Conservation (phyloP, 1,140 invertebrate genomes). For the Zaprionus davidi region DNA sequence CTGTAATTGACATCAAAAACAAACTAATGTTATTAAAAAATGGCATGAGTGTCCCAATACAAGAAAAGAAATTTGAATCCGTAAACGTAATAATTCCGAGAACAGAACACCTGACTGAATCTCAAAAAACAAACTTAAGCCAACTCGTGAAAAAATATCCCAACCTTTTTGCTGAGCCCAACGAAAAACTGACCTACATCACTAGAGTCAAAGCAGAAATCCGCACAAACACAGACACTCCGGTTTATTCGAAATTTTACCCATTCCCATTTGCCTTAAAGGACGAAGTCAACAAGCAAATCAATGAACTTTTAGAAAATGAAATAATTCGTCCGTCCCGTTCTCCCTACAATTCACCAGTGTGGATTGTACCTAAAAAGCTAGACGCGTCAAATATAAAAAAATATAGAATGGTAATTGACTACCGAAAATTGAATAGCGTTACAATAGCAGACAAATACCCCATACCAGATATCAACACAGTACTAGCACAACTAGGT, state of each 20-base stretch:
- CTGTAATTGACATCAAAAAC: not conserved
- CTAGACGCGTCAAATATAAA: too few relatives aligned
- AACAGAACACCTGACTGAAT: not conserved
- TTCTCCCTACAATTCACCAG: too few relatives aligned
- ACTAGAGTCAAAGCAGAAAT: not conserved
- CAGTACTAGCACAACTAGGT: too few relatives aligned
- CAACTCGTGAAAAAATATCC: not conserved
- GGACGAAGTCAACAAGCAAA: not conserved
- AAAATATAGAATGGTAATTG: conserved; percentile 16
- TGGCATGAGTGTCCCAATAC: not conserved
- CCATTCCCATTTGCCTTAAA: not conserved
- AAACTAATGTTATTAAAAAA: not conserved
- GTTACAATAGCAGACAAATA: too few relatives aligned
- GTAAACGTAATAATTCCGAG: not conserved
- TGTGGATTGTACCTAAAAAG: too few relatives aligned
- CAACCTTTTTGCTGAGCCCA: not conserved
- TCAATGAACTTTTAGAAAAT: too few relatives aligned
- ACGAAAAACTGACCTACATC: conserved; percentile 1
- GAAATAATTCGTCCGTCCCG: too few relatives aligned
- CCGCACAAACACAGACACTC: not conserved
- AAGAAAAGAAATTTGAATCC: conserved; percentile 3
- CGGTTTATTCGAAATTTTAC: conserved; percentile 1
- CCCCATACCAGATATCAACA: too few relatives aligned
- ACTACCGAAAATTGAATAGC: conserved; percentile 25
- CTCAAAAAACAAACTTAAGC: not conserved